These are phyloP conservation scores for Pyralis farinalis DNA, from an alignment of 2,888 invertebrate species.

Conservation along the genomic window DNA sequence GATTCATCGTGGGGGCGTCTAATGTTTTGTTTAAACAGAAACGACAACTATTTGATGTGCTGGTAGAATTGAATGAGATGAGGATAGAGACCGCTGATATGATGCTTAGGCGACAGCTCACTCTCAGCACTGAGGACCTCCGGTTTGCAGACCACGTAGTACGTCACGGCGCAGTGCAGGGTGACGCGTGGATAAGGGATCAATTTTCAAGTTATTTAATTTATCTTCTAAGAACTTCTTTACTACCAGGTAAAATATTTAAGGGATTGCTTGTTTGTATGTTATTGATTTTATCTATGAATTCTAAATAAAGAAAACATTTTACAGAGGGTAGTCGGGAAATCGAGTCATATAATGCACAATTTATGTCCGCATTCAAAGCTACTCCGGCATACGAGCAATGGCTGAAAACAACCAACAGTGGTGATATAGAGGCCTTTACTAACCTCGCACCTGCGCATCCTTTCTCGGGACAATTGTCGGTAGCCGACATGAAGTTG, in stretches of 20 bases:
- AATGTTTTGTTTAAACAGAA: constrained; percentile 99
- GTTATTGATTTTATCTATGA: not conserved
- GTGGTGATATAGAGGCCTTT: constrained; percentile 83
- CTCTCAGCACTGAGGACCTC: constrained; percentile 95
- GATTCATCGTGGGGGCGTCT: constrained; percentile 97
- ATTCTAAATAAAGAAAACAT: too few species aligned
- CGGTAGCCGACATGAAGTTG: constrained; percentile 96
- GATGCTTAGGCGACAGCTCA: constrained; percentile 90
- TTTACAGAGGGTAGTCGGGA: constrained; percentile 89
- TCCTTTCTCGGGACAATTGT: constrained; percentile 96
- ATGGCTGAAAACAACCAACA: constrained; percentile 86
- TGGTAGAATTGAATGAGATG: constrained; percentile 93
- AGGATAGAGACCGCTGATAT: constrained; percentile 92
- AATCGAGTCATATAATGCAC: constrained; percentile 92
- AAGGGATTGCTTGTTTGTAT: not conserved
- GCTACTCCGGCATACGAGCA: constrained; percentile 93
- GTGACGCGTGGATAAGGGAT: constrained; percentile 97
- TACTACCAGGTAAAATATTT: constrained; percentile 82
- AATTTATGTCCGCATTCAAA: constrained; percentile 92
- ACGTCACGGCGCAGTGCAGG: constrained; percentile 86
- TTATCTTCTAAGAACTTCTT: constrained; percentile 89
- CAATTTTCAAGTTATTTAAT: constrained; percentile 95
- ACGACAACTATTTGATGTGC: constrained; percentile 93
- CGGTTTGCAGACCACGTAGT: constrained; percentile 97
- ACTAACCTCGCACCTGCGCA: constrained; percentile 90